Percentiles rank a stretch among this genome's conserved stretches.
These are phyloP conservation scores for Rhingia rostrata DNA, from an alignment of 2,888 invertebrate species.

Conservation along the genomic window DNA sequence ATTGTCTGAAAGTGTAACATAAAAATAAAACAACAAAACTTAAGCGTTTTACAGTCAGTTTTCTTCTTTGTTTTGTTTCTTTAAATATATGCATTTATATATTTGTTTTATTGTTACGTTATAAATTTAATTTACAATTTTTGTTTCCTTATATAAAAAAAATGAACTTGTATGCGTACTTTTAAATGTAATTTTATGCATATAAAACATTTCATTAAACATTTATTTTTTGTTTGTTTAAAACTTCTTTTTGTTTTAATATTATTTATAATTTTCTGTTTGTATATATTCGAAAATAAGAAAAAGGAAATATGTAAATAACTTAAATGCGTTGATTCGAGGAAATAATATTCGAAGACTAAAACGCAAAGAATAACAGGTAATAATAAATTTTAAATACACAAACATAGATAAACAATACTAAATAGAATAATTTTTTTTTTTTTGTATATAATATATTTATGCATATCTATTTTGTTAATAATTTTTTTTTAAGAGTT, in stretches of 20 bases:
- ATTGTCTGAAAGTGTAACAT: background rate
- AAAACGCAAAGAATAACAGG: constrained; percentile 70
- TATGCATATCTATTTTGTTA: constrained; percentile 70
- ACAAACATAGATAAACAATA: constrained; percentile 70
- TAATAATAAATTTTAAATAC: constrained; percentile 66
- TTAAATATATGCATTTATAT: constrained; percentile 74
- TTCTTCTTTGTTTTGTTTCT: constrained; percentile 41
- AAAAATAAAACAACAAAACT: constrained; percentile 48
- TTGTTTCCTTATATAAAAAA: constrained; percentile 62
- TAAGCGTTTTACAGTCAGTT: constrained; percentile 64
- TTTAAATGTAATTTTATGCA: constrained; percentile 63
- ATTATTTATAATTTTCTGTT: constrained; percentile 33
- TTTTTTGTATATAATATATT: constrained; percentile 66
- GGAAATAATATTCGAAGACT: constrained; percentile 65
- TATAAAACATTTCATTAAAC: constrained; percentile 74
- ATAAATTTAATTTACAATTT: constrained; percentile 74
- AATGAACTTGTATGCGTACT: constrained; percentile 72
- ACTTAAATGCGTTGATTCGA: constrained; percentile 70
- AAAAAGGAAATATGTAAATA: constrained; percentile 33
- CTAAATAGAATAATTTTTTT: constrained; percentile 70
- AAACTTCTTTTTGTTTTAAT: constrained; percentile 29
- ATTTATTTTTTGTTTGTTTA: constrained; percentile 48
- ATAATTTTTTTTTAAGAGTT: constrained; percentile 65
- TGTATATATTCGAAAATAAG: constrained; percentile 38
- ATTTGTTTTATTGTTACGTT: constrained; percentile 73